Conservation (phyloP, 2,888 invertebrate genomes). For the Lingula anatina region DNA sequence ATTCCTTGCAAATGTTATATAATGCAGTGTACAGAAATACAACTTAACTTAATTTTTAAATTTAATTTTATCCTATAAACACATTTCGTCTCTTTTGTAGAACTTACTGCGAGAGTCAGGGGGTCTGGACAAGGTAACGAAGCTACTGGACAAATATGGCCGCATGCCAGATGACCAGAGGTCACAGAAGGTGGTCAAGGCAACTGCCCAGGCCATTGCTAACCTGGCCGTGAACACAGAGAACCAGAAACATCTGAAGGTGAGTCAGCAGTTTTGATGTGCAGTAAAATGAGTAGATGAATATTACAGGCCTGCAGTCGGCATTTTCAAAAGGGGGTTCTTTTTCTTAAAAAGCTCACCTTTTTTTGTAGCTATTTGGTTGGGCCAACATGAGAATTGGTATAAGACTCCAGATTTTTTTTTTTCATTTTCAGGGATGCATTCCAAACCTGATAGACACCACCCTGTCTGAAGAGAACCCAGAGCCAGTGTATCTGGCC, state of each 20-base stretch:
- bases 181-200: too few relatives aligned
- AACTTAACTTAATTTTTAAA: too few relatives aligned
- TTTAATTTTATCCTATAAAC: not conserved
- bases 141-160: slow-evolving; percentile 48
- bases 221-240: slow-evolving; percentile 57
- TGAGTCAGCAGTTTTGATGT: slow-evolving; percentile 20
- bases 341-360: not conserved
- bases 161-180: too few relatives aligned
- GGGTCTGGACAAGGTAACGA: slow-evolving; percentile 53
- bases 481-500: slow-evolving; percentile 52
- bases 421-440: slow-evolving; percentile 54
- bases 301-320: too few relatives aligned
- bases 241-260: slow-evolving; percentile 57
- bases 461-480: slow-evolving; percentile 46
- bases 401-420: too few relatives aligned
- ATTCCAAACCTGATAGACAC: slow-evolving; percentile 55
- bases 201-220: too few relatives aligned
- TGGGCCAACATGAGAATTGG: too few relatives aligned
- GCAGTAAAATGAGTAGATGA: too few relatives aligned
- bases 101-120: slow-evolving; percentile 56
- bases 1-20: too few relatives aligned
- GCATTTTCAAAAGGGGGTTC: too few relatives aligned
- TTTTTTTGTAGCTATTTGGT: not conserved
- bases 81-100: slow-evolving; percentile 49
- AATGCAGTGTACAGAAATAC: too few relatives aligned